Evolutionary conservation across 2,888 invertebrate genomes (phyloP), one percentile per base, ranked within the genome.

Genomic region (Xanthia icteritia): DNA sequence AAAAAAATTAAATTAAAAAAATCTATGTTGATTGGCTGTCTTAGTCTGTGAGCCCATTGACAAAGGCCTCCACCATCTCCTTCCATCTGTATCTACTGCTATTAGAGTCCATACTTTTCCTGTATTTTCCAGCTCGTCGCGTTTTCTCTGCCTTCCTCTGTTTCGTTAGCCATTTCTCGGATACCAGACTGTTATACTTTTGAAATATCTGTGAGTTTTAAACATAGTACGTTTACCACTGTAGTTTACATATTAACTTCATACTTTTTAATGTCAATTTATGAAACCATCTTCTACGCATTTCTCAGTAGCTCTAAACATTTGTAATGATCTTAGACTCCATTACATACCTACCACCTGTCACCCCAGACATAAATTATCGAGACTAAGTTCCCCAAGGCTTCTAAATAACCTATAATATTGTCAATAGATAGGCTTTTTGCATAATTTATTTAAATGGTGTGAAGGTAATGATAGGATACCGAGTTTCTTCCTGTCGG

Each of bases 351-450:
- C 13, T 5, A 42, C 31, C 73, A 83, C 20, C 76, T 76, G 76
- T 80, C 68, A n/a, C 39, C 11, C 61, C 61, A 58, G 48, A 76
- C 64, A 71, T 76, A 80, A 73, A 76, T 80, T 71, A 73, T 61
- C 15, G 8, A 23, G 54, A 54, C 71, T 63, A 58, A 3, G 31
- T 20, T 48, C 66, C 75, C 70, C 27, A 15, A 13, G 48, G 71
- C 27, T 51, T 70, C 45, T 58, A 15, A 54, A 51, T 72, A 76
- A 67, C 65, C 68, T 23, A 45, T 73, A 73, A 73, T 39, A 9
- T 60, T 67, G 80, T 67, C 60, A 75, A 72, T 65, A 64, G 58
- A 58, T 58, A 36, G 13, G 51, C 54, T 31, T 56, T 64, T 77
- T 39, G 67, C 61, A 68, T 82, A 56, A 48, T 56, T 54, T 36